These are phyloP conservation scores for Pseudomyrmex flavicornis DNA, from an alignment of 1,140 invertebrate species.

Conservation along the genomic window DNA sequence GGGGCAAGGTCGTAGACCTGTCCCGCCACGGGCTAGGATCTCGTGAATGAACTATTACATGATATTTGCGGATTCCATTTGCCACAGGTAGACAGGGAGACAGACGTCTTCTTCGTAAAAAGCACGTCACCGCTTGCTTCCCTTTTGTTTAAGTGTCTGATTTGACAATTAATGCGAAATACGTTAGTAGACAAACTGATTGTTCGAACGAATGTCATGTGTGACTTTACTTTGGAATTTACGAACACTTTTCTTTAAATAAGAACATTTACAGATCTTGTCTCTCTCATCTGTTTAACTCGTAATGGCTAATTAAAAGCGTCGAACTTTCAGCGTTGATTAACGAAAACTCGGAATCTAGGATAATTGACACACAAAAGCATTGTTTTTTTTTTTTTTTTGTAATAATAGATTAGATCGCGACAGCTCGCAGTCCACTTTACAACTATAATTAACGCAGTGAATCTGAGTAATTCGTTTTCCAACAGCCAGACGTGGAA, in stretches of 20 bases:
- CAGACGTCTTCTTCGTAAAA: background rate
- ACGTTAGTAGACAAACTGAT: too few relatives aligned
- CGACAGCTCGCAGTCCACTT: background rate
- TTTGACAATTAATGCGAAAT: too few relatives aligned
- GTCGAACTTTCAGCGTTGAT: background rate
- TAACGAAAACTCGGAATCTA: constrained; percentile 8
- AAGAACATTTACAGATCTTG: background rate
- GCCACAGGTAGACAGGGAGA: background rate
- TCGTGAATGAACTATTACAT: constrained; percentile 77
- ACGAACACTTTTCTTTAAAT: background rate
- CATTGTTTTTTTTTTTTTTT: constrained; percentile 1
- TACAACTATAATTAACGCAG: background rate
- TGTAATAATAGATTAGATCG: background rate
- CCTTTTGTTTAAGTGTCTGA: background rate
- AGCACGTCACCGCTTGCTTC: constrained; percentile 9
- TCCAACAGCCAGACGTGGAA: background rate
- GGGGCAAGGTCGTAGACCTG: constrained; percentile 81
- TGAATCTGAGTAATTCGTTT: constrained; percentile 18
- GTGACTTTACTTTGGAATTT: background rate
- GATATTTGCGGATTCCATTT: constrained; percentile 67
- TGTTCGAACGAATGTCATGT: too few relatives aligned
- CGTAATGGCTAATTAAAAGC: constrained; percentile 12
- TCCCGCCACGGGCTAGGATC: constrained; percentile 76
- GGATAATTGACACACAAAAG: background rate
- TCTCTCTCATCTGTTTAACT: background rate